phyloP scores from a whole-genome alignment of 2,888 invertebrate genomes.

The Bugulina stolonifera region DNA sequence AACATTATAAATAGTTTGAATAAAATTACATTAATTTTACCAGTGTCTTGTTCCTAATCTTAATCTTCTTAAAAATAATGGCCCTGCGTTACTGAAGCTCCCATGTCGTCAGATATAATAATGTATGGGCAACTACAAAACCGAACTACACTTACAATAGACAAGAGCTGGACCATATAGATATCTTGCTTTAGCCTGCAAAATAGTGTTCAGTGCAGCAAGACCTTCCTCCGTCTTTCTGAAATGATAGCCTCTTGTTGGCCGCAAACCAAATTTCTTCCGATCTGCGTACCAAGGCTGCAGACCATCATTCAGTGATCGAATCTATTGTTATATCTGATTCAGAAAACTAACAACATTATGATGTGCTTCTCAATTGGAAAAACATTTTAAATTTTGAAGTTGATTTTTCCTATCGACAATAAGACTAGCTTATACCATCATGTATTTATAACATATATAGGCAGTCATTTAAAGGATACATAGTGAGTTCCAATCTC shows the following conservation, averaged over 20 bases:
- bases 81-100: too few relatives aligned
- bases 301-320: constrained; percentile 47
- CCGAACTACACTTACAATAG: constrained; percentile 43
- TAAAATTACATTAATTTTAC: too few relatives aligned
- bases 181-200: constrained; percentile 41
- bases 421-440: background rate
- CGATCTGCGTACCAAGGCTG: constrained; percentile 51
- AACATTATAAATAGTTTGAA: too few relatives aligned
- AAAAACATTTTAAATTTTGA: too few relatives aligned
- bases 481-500: constrained; percentile 53
- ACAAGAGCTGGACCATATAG: constrained; percentile 47
- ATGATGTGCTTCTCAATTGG: too few relatives aligned
- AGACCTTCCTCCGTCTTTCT: constrained; percentile 49
- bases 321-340: too few relatives aligned
- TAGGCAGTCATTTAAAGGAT: constrained; percentile 34
- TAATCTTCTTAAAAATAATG: too few relatives aligned
- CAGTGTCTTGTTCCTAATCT: too few relatives aligned
- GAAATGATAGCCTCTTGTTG: constrained; percentile 31
- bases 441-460: too few relatives aligned
- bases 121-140: background rate
- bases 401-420: background rate
- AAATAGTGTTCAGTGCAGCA: constrained; percentile 45
- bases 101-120: too few relatives aligned
- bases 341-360: too few relatives aligned
- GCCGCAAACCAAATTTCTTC: constrained; percentile 41